Evolutionary conservation across 1,140 invertebrate species (phyloP).

Genomic region (Maniola jurtina): DNA sequence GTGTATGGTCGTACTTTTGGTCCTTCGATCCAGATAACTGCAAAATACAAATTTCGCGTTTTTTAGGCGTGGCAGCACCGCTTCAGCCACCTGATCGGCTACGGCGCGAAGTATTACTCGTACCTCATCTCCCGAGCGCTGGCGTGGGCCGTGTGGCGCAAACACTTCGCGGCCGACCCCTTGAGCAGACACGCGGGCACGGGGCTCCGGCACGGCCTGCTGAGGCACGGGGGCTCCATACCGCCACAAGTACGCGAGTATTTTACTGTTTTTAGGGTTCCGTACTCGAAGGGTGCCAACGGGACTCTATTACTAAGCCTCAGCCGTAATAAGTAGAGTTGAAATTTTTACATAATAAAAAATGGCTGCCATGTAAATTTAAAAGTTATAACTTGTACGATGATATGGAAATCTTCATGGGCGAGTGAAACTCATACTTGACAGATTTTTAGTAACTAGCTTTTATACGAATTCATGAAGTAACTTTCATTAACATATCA

Average conservation of each 20-base stretch:
- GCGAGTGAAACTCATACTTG: no score
- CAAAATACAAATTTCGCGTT: not conserved
- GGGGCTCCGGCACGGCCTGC: slow-evolving; percentile 86
- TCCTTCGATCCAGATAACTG: not conserved
- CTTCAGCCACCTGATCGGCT: slow-evolving; percentile 97
- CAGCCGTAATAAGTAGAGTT: no score
- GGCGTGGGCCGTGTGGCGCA: slow-evolving; percentile 96
- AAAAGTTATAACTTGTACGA: no score
- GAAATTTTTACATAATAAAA: no score
- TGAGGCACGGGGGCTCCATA: slow-evolving; percentile 93
- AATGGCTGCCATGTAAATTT: no score
- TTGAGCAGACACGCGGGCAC: slow-evolving; percentile 88
- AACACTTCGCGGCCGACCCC: slow-evolving; percentile 91
- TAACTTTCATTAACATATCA: no score
- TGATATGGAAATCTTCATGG: no score
- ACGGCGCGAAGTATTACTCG: slow-evolving; percentile 99
- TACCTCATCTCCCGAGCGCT: slow-evolving; percentile 97
- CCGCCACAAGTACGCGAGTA: slow-evolving; percentile 71
- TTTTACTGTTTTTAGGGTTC: not conserved
- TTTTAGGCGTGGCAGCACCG: slow-evolving; percentile 94
- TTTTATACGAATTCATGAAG: no score
- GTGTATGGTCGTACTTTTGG: not conserved
- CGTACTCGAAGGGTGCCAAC: not conserved
- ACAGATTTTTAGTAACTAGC: no score
- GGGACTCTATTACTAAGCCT: no score